Evolutionary conservation across 30 jellyfish, hydroid and myxozoan species (phyloP), one percentile per base, ranked within the genome.

Genomic region (Turritopsis dohrnii): DNA sequence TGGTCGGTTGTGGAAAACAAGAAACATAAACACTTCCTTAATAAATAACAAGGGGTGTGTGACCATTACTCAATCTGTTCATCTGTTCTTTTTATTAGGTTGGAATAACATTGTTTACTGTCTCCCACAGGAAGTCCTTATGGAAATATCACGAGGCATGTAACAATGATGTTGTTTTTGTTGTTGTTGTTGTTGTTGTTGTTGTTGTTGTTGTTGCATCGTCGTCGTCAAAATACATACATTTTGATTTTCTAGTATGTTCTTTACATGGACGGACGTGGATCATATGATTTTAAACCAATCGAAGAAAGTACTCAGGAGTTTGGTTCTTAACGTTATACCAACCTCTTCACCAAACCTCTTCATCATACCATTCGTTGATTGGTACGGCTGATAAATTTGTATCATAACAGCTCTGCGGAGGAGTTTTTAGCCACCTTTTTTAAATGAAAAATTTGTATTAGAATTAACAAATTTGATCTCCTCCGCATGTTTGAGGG

Each of bases 131-230:
- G 53, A 93, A 88, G 72, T 93, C 98, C 20, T 84, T 93, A 17
- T 93, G 98, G 98, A 89, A 86, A 80, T 88, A 93, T 86, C 98
- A 93, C 86, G 97, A 93, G 96, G 98, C 88, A 52, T 30, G 75
- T 54, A 18, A 71, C 19, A 21, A 0, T 77, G 41, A 16, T 18
- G 71, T 77, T 75, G 83, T 31, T n/a, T 17, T 25, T 31, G 21
- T 25, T 23, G 13, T 41, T 41, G 60, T 41, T 41, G 60, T 41
- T 41, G 60, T 41, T 41, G 60, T 41, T 41, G 60, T 41, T 69
- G 30, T 22, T 69, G 30, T 69, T 21, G 29, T 1, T 69, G 77
- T 1, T 69, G 16, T 21, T 21, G 9, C 77, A 21, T 69, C 16
- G n/a, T n/a, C 21, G 73, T 60, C 22, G 21, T 22, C 73, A 18